Percentiles rank a stretch among this genome's conserved stretches.
Conservation (phyloP, 1,140 invertebrate species). For the Drosophila serrata region DNA sequence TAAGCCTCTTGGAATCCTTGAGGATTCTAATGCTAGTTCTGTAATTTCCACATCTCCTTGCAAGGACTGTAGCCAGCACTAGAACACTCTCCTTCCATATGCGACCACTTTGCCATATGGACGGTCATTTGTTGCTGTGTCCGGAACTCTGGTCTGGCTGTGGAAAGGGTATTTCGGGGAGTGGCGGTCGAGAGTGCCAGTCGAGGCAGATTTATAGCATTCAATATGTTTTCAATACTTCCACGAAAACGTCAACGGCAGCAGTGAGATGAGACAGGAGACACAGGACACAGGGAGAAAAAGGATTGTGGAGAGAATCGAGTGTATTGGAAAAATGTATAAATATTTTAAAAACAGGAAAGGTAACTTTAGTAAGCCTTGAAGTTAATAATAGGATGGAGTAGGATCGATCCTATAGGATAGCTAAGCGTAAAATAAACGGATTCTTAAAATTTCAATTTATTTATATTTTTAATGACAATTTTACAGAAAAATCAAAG, state of each 20-base stretch:
- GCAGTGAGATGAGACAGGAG: slow-evolving; percentile 14
- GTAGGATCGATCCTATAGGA: too few species aligned
- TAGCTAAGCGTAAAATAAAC: too few species aligned
- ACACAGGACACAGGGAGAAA: slow-evolving; percentile 11
- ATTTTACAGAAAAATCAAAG: too few species aligned
- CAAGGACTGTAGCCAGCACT: background rate
- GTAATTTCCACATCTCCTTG: slow-evolving; percentile 1
- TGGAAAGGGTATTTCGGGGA: background rate
- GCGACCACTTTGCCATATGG: slow-evolving; percentile 37
- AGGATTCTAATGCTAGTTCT: too few species aligned
- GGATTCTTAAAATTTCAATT: too few species aligned
- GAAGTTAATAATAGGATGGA: too few species aligned
- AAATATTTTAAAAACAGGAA: too few species aligned
- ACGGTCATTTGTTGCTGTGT: slow-evolving; percentile 46
- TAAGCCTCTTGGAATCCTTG: background rate
- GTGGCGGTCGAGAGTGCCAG: background rate
- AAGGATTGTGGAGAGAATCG: background rate
- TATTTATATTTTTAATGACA: too few species aligned
- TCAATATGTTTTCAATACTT: slow-evolving; percentile 68
- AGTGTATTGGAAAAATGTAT: background rate
- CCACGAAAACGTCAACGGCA: slow-evolving; percentile 57
- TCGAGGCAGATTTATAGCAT: slow-evolving; percentile 58
- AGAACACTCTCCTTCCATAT: background rate
- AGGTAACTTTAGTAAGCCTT: too few species aligned
- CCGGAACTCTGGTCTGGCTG: background rate